Evolutionary conservation across 53 echinoderm and acorn worm species (phyloP).

Genomic region (Astropecten irregularis): DNA sequence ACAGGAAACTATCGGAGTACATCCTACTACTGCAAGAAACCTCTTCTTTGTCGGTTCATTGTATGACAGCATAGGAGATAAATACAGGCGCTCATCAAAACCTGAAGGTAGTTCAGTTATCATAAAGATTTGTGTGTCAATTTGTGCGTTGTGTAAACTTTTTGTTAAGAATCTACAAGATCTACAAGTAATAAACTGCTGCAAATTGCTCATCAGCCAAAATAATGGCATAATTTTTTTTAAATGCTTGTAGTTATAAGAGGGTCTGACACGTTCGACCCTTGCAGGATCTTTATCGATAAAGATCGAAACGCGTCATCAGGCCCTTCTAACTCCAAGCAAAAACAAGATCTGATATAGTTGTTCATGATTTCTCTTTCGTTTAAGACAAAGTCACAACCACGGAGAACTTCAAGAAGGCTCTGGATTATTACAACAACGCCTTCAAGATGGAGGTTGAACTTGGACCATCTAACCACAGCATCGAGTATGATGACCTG

Average conservation of each 20-base stretch:
- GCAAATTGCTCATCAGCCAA: no score
- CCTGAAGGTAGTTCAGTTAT: background rate
- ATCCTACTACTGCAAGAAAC: constrained; percentile 85
- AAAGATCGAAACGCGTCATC: background rate
- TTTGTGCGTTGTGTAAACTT: no score
- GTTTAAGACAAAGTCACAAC: background rate
- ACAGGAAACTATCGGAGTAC: constrained; percentile 59
- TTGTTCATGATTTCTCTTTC: background rate
- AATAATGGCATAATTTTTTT: no score
- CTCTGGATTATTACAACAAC: constrained; percentile 59
- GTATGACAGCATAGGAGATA: constrained; percentile 63
- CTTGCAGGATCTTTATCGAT: background rate
- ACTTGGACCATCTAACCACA: constrained; percentile 70
- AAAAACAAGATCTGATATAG: background rate
- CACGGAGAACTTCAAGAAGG: constrained; percentile 61
- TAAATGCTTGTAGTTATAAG: no score
- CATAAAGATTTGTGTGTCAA: no score
- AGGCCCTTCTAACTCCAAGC: background rate
- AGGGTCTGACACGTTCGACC: no score
- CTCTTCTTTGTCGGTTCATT: constrained; percentile 90
- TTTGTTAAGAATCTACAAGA: no score
- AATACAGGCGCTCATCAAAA: constrained; percentile 1
- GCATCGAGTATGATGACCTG: constrained; percentile 73
- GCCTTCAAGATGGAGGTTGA: constrained; percentile 76
- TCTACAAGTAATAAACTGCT: no score